Conservation (phyloP, 2,888 invertebrate genomes). For the Hydrotaea cyrtoneurina region DNA sequence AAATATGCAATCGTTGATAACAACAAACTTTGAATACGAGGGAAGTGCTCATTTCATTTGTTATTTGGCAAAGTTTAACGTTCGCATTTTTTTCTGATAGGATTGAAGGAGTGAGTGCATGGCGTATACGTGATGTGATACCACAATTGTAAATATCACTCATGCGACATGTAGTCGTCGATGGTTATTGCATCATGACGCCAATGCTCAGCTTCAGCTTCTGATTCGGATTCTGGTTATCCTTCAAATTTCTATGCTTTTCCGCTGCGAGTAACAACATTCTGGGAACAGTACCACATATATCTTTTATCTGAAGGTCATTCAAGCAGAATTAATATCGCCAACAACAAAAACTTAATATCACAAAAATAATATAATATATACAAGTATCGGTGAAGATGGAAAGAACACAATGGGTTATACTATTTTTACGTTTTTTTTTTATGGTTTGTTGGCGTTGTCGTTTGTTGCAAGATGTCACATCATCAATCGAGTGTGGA, state of each 20-base stretch:
- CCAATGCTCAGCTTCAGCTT: not conserved
- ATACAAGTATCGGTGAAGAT: not conserved
- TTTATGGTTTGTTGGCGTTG: too few species aligned
- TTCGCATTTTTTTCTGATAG: not conserved
- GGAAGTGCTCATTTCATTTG: not conserved
- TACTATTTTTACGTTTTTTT: not conserved
- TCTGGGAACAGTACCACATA: not conserved
- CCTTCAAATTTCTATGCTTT: not conserved
- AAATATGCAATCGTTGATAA: too few species aligned
- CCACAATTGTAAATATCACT: slow-evolving; percentile 16
- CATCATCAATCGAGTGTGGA: not conserved
- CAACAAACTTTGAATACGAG: too few species aligned
- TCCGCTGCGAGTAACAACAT: slow-evolving; percentile 5
- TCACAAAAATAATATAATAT: not conserved
- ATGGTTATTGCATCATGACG: not conserved
- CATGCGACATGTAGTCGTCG: slow-evolving; percentile 35
- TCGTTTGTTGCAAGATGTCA: slow-evolving; percentile 6
- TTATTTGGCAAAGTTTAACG: not conserved
- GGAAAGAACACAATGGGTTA: too few species aligned
- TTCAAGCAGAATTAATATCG: slow-evolving; percentile 52
- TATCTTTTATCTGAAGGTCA: slow-evolving; percentile 19
- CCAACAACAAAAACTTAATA: slow-evolving; percentile 26
- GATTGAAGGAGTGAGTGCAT: slow-evolving; percentile 10
- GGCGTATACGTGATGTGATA: slow-evolving; percentile 43
- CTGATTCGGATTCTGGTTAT: not conserved